A percentile compares a stretch with the other conserved stretches of the same genome.
Conservation (phyloP, 2,797 vertebrate genomes). For the Anguilla marmorata region DNA sequence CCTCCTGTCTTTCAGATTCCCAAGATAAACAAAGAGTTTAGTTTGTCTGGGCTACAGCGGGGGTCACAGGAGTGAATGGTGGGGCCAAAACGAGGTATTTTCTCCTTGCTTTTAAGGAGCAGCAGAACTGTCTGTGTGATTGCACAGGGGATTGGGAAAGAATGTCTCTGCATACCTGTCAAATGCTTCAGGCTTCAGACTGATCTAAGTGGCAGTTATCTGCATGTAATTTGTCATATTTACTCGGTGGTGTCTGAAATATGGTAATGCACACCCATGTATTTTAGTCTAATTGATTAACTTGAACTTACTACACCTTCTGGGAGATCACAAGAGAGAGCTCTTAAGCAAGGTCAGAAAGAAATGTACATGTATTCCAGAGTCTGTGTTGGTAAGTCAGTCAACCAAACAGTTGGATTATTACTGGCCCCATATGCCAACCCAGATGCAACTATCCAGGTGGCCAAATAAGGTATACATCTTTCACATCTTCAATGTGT, state of each 20-base stretch:
- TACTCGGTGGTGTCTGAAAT: background rate
- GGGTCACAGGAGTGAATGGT: constrained; percentile 57
- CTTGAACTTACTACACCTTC: background rate
- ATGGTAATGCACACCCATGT: background rate
- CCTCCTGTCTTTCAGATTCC: constrained; percentile 56
- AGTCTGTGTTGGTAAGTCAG: background rate
- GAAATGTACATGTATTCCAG: background rate
- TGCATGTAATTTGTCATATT: constrained; percentile 20
- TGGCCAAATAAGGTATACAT: constrained; percentile 9
- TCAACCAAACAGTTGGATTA: background rate
- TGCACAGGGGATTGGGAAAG: constrained; percentile 28
- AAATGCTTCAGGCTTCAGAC: constrained; percentile 25
- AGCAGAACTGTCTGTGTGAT: constrained; percentile 52
- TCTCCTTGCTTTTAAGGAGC: constrained; percentile 43
- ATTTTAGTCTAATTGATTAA: background rate
- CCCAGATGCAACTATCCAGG: background rate
- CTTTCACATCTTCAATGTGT: background rate
- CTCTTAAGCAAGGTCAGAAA: constrained; percentile 24
- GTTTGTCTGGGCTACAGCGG: constrained; percentile 62
- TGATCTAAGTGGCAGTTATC: constrained; percentile 32
- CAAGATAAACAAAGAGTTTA: constrained; percentile 63
- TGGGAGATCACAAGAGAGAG: constrained; percentile 7
- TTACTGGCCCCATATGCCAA: constrained; percentile 1
- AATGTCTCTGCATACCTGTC: constrained; percentile 39
- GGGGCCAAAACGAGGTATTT: constrained; percentile 51